A percentile compares a stretch with the other conserved stretches of the same genome.
Evolutionary conservation across 1,140 invertebrate genomes (phyloP).

Genomic region (Brachionus asplanchnoidis): DNA sequence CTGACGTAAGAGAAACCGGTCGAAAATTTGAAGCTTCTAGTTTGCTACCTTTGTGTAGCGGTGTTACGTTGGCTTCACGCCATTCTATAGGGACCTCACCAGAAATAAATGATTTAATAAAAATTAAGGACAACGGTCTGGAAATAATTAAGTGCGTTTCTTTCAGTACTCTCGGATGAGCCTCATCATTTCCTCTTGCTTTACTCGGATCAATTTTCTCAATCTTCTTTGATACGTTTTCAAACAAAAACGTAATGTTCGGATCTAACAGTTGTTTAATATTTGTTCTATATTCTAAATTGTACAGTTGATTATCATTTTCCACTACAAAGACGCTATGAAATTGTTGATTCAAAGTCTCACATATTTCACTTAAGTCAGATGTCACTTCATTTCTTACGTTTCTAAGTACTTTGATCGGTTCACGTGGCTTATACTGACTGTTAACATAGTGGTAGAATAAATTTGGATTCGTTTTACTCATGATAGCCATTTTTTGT

Average conservation of each 20-base stretch:
- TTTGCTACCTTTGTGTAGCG: constrained; percentile 32
- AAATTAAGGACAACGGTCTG: neutral
- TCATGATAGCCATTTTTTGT: too few species aligned
- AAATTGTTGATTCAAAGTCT: neutral
- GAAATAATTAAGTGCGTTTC: neutral
- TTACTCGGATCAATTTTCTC: too few species aligned
- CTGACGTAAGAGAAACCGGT: constrained; percentile 35
- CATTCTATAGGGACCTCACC: constrained; percentile 36
- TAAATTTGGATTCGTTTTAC: neutral
- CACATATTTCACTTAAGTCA: neutral
- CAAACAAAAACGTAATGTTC: neutral
- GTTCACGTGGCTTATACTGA: neutral
- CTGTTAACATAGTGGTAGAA: neutral
- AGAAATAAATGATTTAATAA: neutral
- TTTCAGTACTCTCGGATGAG: too few species aligned
- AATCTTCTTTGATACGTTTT: neutral
- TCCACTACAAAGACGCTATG: neutral
- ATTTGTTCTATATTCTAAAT: neutral
- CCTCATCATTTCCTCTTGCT: too few species aligned
- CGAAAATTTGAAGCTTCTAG: constrained; percentile 36
- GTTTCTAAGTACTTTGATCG: neutral
- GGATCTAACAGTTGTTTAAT: neutral
- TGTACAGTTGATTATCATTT: neutral
- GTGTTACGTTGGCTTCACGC: constrained; percentile 35
- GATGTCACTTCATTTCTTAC: neutral